Conservation (phyloP, 2,797 vertebrate genomes). For the Microctenopoma lineatum region DNA sequence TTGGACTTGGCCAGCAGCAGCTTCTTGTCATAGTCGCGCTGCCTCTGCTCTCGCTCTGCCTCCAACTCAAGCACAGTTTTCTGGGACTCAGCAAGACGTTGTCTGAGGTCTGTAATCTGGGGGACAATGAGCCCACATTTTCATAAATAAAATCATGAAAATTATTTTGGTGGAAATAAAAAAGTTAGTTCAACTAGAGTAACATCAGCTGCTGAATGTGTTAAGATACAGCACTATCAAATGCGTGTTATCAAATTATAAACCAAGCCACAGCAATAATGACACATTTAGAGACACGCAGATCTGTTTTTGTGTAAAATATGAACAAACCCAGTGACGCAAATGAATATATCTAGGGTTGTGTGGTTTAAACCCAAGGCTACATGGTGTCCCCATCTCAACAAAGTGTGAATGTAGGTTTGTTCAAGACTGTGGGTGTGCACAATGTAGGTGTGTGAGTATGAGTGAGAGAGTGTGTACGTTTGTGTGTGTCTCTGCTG, state of each 20-base stretch:
- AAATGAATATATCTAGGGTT: constrained; percentile 71
- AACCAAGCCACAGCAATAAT: constrained; percentile 43
- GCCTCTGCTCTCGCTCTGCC: constrained; percentile 91
- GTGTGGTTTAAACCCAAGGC: constrained; percentile 65
- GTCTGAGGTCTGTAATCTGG: constrained; percentile 94
- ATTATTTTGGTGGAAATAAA: constrained; percentile 11
- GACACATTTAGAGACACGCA: constrained; percentile 40
- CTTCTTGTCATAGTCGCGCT: constrained; percentile 97
- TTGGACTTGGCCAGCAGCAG: constrained; percentile 96
- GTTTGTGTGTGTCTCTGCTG: constrained; percentile 58
- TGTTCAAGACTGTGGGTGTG: constrained; percentile 53
- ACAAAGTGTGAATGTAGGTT: constrained; percentile 56
- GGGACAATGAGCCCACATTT: not conserved
- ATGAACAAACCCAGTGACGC: constrained; percentile 69
- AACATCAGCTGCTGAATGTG: constrained; percentile 23
- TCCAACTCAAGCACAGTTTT: constrained; percentile 91
- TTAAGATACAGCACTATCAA: constrained; percentile 12
- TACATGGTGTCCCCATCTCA: constrained; percentile 56
- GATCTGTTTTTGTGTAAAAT: constrained; percentile 58
- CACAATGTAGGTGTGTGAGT: constrained; percentile 56
- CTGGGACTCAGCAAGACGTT: constrained; percentile 90
- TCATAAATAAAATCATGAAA: not conserved
- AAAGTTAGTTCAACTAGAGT: constrained; percentile 4
- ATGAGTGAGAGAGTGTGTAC: constrained; percentile 44
- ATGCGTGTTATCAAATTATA: constrained; percentile 31